Base-by-base conservation (phyloP, 2,888 invertebrate species). In the Apodemia zela region DNA sequence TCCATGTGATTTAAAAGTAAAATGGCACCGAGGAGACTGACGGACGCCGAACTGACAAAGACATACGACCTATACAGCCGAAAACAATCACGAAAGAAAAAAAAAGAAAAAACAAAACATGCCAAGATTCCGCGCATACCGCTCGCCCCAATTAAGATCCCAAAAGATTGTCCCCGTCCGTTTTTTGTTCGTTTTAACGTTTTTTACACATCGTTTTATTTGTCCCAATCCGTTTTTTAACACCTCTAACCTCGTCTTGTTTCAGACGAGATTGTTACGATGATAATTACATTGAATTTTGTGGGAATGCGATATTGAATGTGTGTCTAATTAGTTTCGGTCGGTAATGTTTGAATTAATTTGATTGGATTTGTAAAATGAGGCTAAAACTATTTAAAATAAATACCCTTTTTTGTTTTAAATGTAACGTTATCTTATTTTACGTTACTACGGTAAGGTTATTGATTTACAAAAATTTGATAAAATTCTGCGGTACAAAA, bases 131-230 rank as follows among this genome's bases (percentile, higher is more conserved):
- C 82, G 66, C 70, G 77, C 80, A 87, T 89, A 75, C 80, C 82
- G 72, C 59, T 68, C 71, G 72, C 76, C 77, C 87, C 88, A 88
- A 89, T 88, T 87, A 88, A 87, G 87, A 87, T 87, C 85, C 81
- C 78, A 79, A 78, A 78, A 84, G 88, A 88, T 88, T 86, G 87
- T 87, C 83, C 74, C 72, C 69, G 65, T 71, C 66, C 66, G 63
- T 66, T 70, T 73, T 64, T 67, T 67, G 71, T 74, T 73, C 47
- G 15, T n/a, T 45, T 61, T 72, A 70, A 63, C 42, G 45, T 66
- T 68, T 68, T 72, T 72, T 69, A 62, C 64, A 33, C 59, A 35
- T 61, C 64, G 65, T 72, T 75, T 73, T 74, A 67, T 72, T 68
- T 75, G 73, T 72, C 71, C 72, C 79, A 81, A 81, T 82, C 73